Evolutionary conservation across 2,113 vertebrate genomes (phyloP), one percentile per base, ranked within the genome.

Genomic region (Cephalopterus ornatus): DNA sequence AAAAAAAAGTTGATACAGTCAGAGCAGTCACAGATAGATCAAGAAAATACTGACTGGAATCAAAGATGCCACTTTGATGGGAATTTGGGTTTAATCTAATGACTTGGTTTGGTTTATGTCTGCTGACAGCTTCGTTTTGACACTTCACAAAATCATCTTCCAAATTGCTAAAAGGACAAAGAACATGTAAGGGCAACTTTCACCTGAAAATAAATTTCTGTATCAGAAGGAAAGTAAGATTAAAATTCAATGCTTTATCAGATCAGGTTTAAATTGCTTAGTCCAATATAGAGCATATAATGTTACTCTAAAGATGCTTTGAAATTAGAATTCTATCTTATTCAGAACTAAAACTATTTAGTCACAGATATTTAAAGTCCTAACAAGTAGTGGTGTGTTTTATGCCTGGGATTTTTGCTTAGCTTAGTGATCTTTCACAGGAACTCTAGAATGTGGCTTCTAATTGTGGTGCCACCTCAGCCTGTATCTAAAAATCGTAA

Each of bases 221-320:
- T 80, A 71, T 97, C 67, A 89, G 81, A 82, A 94, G 63, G 94
- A 96, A 97, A 82, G 32, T 63, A 90, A 96, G 59, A 21, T 61
- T 94, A 75, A 95, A 92, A 91, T 76, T 63, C 92, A 94, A 73
- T 89, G 50, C 61, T 72, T 92, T 70, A 89, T 77, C 55, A 79
- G 56, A 65, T 63, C 63, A 71, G 12, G 16, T 88, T 87, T 58
- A 27, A 61, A 18, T 72, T 79, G 4, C 32, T 81, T 63, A 19
- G 46, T 70, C 11, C 9, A 47, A 61, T 72, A 56, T 12, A 66
- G 42, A 37, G 44, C 44, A 12, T 58, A 9, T n/a, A 55, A 22
- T 41, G 6, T 72, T 82, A 72, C 9, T 78, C 10, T 67, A 33
- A 82, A 91, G 41, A 37, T 68, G 8, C 44, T 72, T 26, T 61